These are phyloP conservation scores for Bufo gargarizans DNA, from an alignment of 2,113 vertebrate genomes.

Conservation along the genomic window DNA sequence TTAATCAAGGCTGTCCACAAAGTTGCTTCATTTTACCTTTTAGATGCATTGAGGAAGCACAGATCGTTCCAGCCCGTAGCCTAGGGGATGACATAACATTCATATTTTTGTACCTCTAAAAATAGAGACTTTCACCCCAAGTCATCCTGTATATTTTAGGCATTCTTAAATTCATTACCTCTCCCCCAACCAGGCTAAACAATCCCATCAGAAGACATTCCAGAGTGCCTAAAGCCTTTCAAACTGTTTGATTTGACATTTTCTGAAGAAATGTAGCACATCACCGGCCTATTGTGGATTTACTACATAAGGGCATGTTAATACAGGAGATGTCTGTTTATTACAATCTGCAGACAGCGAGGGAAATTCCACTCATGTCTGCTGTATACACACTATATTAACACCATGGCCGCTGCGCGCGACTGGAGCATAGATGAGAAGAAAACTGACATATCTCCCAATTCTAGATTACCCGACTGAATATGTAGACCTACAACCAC, in stretches of 20 bases:
- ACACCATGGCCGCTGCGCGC: no score
- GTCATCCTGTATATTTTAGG: background rate
- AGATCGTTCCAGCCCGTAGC: no score
- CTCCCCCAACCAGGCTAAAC: background rate
- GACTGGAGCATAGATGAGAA: no score
- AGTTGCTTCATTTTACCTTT: no score
- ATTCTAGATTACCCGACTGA: no score
- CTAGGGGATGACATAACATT: no score
- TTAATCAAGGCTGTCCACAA: no score
- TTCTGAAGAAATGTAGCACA: slow-evolving; percentile 35
- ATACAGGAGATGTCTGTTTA: slow-evolving; percentile 48
- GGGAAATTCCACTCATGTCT: slow-evolving; percentile 52
- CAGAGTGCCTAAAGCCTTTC: slow-evolving; percentile 2
- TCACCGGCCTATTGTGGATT: slow-evolving; percentile 28
- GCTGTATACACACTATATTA: slow-evolving; percentile 15
- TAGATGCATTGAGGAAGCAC: no score
- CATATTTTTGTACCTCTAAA: background rate
- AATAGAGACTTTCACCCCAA: background rate
- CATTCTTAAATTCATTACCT: background rate
- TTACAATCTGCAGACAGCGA: slow-evolving; percentile 39
- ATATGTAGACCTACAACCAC: no score
- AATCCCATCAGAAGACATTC: slow-evolving; percentile 31
- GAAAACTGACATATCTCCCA: no score
- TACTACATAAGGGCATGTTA: slow-evolving; percentile 55
- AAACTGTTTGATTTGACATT: slow-evolving; percentile 51